Evolutionary conservation across 2,888 invertebrate species (phyloP).

Genomic region (Sisyra nigra): DNA sequence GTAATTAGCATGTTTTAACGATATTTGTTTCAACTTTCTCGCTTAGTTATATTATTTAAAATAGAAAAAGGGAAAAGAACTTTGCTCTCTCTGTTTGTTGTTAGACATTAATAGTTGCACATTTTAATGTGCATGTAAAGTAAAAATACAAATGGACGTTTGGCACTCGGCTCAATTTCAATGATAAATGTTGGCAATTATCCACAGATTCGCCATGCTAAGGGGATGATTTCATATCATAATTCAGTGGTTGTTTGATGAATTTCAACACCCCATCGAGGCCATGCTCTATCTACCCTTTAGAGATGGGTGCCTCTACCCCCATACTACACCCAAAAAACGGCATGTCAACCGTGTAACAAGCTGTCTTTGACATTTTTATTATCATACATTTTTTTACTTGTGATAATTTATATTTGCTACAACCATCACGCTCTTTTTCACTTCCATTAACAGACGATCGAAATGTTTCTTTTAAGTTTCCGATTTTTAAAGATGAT

Average conservation of each 20-base stretch:
- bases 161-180: background rate
- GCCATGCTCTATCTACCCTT: background rate
- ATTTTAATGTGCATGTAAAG: background rate
- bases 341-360: background rate
- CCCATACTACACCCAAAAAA: too few relatives aligned
- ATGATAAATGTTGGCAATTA: constrained; percentile 5
- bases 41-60: too few relatives aligned
- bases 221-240: constrained; percentile 6
- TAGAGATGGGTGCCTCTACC: too few relatives aligned
- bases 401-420: too few relatives aligned
- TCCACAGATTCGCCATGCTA: constrained; percentile 1
- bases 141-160: background rate
- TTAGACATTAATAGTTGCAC: background rate
- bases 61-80: too few relatives aligned
- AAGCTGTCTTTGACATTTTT: constrained; percentile 2
- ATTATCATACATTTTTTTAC: background rate
- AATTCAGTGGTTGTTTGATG: constrained; percentile 5
- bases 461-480: too few relatives aligned
- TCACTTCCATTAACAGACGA: too few relatives aligned
- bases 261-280: background rate
- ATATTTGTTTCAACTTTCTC: too few relatives aligned
- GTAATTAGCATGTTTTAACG: too few relatives aligned
- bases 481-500: too few relatives aligned
- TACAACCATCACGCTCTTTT: too few relatives aligned
- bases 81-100: background rate